Conservation (phyloP, 1,140 invertebrate genomes). For the Telenomus remus region DNA sequence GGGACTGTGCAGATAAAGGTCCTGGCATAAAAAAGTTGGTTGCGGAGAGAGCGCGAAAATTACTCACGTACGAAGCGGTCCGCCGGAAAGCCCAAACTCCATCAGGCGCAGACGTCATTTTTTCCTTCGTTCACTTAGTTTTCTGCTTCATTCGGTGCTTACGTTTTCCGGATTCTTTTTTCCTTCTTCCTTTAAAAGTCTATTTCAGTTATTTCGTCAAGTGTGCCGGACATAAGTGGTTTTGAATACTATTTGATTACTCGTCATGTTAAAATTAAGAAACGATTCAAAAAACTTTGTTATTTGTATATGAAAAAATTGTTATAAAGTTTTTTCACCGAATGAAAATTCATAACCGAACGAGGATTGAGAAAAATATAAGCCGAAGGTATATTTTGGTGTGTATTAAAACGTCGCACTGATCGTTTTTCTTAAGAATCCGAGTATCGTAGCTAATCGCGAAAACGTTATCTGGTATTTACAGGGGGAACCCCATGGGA, state of each 20-base stretch:
- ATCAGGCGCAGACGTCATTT: constrained; percentile 12
- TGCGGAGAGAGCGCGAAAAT: constrained; percentile 37
- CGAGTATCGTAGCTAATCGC: too few relatives aligned
- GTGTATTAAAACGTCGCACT: too few relatives aligned
- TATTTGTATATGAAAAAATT: too few relatives aligned
- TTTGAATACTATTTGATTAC: too few relatives aligned
- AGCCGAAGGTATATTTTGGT: background rate
- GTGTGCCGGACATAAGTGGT: too few relatives aligned
- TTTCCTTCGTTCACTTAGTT: constrained; percentile 25
- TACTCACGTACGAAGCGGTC: constrained; percentile 26
- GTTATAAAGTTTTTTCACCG: too few relatives aligned
- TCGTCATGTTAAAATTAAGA: too few relatives aligned
- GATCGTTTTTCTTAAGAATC: too few relatives aligned
- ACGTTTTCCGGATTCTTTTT: constrained; percentile 13
- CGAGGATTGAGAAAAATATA: constrained; percentile 16
- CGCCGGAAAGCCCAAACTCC: constrained; percentile 24
- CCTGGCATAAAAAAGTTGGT: constrained; percentile 34
- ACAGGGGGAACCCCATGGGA: constrained; percentile 31
- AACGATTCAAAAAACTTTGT: too few relatives aligned
- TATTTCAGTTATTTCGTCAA: background rate
- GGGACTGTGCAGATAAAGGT: constrained; percentile 17
- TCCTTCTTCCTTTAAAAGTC: constrained; percentile 1
- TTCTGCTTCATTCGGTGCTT: constrained; percentile 1
- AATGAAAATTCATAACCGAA: too few relatives aligned
- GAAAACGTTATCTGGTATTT: constrained; percentile 16